Evolutionary conservation across 1,140 invertebrate genomes (phyloP).

Genomic region (Drosophila paulistorum): DNA sequence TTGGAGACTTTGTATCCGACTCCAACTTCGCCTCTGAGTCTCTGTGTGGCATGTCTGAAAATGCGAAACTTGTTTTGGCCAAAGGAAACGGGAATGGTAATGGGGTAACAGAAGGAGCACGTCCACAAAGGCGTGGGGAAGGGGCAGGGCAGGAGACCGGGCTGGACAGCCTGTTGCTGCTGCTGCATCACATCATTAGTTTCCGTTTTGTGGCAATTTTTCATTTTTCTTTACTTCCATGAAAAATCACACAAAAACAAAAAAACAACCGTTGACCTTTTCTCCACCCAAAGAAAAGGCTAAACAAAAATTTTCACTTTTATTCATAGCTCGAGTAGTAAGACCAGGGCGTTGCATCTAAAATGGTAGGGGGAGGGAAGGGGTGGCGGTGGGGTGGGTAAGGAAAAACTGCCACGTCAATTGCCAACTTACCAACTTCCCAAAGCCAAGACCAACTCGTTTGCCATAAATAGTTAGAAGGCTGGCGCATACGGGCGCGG

Average conservation of each 20-base stretch:
- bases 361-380: not conserved
- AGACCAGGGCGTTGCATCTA: not conserved
- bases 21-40: slow-evolving; percentile 1
- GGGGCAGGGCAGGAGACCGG: slow-evolving; percentile 12
- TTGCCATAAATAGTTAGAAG: slow-evolving; percentile 81
- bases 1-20: slow-evolving; percentile 2
- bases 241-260: slow-evolving; percentile 20
- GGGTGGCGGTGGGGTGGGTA: not conserved
- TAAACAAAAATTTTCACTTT: slow-evolving; percentile 65
- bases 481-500: slow-evolving; percentile 61
- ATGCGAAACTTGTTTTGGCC: slow-evolving; percentile 48
- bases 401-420: slow-evolving; percentile 47
- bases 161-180: slow-evolving; percentile 13
- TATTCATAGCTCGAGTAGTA: slow-evolving; percentile 17
- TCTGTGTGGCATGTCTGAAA: slow-evolving; percentile 46
- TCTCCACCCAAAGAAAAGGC: slow-evolving; percentile 26
- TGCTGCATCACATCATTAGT: slow-evolving; percentile 81
- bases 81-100: slow-evolving; percentile 43
- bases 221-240: slow-evolving; percentile 63
- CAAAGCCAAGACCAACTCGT: slow-evolving; percentile 58
- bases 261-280: slow-evolving; percentile 64
- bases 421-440: slow-evolving; percentile 28
- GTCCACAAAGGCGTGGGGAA: not conserved
- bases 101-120: slow-evolving; percentile 7
- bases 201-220: slow-evolving; percentile 82